phyloP scores from a whole-genome alignment of 1,140 invertebrate genomes.

The Dufourea novaeangliae region DNA sequence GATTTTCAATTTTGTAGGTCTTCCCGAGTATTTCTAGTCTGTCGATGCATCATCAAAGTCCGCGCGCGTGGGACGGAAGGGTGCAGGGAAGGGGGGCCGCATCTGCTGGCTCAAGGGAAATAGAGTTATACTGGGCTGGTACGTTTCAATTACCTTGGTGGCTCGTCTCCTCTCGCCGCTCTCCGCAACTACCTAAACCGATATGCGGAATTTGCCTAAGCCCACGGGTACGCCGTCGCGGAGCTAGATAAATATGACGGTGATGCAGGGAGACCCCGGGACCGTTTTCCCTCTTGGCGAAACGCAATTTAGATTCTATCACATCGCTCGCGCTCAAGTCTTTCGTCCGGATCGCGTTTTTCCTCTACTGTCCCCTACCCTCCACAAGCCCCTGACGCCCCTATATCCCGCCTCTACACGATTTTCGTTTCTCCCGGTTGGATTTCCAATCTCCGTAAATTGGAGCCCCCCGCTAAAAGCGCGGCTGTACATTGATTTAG shows the following conservation, averaged over 20 bases:
- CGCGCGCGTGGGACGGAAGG: too few relatives aligned
- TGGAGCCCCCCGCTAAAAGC: conserved; percentile 30
- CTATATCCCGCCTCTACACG: conserved; percentile 12
- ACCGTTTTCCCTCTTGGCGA: conserved; percentile 39
- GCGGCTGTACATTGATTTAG: conserved; percentile 3
- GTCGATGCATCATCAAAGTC: conserved; percentile 11
- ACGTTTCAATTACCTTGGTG: conserved; percentile 54
- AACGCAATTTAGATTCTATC: conserved; percentile 62
- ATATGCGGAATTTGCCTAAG: conserved; percentile 60
- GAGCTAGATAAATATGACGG: conserved; percentile 62
- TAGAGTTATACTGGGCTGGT: conserved; percentile 17
- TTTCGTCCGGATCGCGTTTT: conserved; percentile 39
- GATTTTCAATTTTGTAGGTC: background rate
- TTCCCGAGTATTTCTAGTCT: background rate
- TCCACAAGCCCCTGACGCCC: background rate
- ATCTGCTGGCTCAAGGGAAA: conserved; percentile 23
- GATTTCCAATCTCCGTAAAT: conserved; percentile 64
- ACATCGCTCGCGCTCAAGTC: conserved; percentile 42
- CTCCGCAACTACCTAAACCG: conserved; percentile 45
- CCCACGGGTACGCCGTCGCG: conserved; percentile 38
- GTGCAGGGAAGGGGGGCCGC: too few relatives aligned
- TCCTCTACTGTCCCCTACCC: background rate
- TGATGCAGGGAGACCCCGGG: conserved; percentile 4
- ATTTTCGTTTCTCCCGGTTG: conserved; percentile 37
- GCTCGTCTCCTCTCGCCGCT: conserved; percentile 2